Evolutionary conservation across 1,140 invertebrate species (phyloP), one percentile per base, ranked within the genome.

Genomic region (Drosophila teissieri): DNA sequence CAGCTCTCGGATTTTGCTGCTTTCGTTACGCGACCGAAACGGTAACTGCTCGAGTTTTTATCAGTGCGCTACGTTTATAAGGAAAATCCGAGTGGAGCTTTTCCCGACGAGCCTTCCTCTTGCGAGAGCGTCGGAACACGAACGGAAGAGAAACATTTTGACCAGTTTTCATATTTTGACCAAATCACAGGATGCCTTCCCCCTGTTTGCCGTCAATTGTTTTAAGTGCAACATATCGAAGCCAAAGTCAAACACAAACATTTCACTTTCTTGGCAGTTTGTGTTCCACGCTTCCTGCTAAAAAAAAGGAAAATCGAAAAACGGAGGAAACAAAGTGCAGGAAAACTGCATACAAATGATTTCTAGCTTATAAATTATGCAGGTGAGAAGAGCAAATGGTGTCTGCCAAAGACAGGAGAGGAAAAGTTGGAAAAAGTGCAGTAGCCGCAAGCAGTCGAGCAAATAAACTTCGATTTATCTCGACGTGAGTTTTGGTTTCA

Each of bases 281-380:
- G 54, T 53, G 45, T 61, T 63, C 11, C 22, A 19, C 40, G 58
- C 22, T 27, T 62, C 53, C 60, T 58, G 24, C 7, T 31, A 14
- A 15, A 15, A 27, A 31, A 52, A 19, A 39, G 37, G 4, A 39
- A 39, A 39, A 39, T 12, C 12, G 37, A 7, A 54, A 61, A 36
- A 8, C 11, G 60, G 45, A 42, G 4, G 51, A 44, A 49, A 68
- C 45, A 49, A 22, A 68, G 72, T 73, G 76, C 51, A 53, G 63
- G 52, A 76, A 82, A 72, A 72, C 39, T 75, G 74, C 78, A 89
- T 83, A 83, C 83, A 88, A 86, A 86, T 88, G 72, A 86, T 88
- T 88, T 79, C 75, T 46, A 73, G 51, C 79, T 73, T 80, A 84
- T 88, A 88, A 88, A 89, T 84, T 88, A 84, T 88, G 76, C 40